Conservation (phyloP, 2,888 invertebrate species). For the Dinocampus coccinellae region DNA sequence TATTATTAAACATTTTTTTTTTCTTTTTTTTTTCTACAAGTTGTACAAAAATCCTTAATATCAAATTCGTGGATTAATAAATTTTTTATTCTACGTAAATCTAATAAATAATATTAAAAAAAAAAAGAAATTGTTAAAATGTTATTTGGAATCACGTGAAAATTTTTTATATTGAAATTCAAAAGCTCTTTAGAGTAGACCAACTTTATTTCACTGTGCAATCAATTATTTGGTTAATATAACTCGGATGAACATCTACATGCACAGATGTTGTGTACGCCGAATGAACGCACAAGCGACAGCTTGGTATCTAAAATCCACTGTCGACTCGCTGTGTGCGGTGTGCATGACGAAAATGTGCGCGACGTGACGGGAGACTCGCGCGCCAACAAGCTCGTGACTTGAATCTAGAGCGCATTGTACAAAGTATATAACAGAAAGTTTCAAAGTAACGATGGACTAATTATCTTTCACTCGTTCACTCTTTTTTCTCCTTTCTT, state of each 20-base stretch:
- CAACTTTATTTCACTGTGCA: background rate
- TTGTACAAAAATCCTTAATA: background rate
- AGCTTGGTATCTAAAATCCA: conserved; percentile 16
- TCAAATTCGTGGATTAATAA: too few species aligned
- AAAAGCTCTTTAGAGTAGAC: too few species aligned
- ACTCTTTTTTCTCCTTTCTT: too few species aligned
- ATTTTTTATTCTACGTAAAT: too few species aligned
- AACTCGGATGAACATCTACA: background rate
- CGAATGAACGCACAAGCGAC: conserved; percentile 10
- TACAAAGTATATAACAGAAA: conserved; percentile 41
- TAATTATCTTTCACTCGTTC: conserved; percentile 42
- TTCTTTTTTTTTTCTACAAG: background rate
- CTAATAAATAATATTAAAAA: background rate
- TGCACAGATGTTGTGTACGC: background rate
- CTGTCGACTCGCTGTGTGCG: background rate
- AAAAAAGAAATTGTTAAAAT: background rate
- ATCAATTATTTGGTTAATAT: background rate
- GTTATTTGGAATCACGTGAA: too few species aligned
- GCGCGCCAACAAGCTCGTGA: conserved; percentile 40
- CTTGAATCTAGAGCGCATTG: conserved; percentile 44
- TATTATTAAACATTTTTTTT: background rate
- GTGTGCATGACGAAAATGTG: conserved; percentile 19
- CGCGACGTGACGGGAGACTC: conserved; percentile 34
- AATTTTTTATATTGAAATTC: too few species aligned
- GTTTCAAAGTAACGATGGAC: conserved; percentile 44